Conservation (phyloP, 2,797 vertebrate species). For the Hydrophis major region DNA sequence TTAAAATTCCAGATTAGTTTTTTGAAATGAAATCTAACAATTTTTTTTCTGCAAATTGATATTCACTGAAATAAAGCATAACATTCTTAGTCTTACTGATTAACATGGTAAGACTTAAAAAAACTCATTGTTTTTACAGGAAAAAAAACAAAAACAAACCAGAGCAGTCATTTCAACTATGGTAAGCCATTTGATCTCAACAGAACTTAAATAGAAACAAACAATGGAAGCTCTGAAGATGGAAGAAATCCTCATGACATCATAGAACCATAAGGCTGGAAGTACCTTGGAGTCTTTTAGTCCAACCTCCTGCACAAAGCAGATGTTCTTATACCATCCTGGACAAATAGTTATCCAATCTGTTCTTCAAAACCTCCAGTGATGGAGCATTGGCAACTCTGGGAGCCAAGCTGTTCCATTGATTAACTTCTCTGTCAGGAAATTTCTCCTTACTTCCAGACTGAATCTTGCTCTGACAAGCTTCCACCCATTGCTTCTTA, state of each 20-base stretch:
- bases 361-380: too few relatives aligned
- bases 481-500: too few relatives aligned
- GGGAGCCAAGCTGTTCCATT: too few relatives aligned
- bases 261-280: not conserved
- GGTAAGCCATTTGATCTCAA: not conserved
- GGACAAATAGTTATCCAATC: too few relatives aligned
- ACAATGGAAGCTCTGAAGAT: not conserved
- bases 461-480: too few relatives aligned
- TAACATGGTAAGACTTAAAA: constrained; percentile 1
- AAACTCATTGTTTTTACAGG: not conserved
- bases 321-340: too few relatives aligned
- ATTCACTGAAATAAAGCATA: not conserved
- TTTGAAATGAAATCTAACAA: not conserved
- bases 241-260: not conserved
- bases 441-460: too few relatives aligned
- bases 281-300: not conserved
- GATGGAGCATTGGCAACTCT: too few relatives aligned
- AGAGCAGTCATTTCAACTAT: not conserved
- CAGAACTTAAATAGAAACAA: not conserved
- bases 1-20: not conserved
- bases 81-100: not conserved
- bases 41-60: not conserved
- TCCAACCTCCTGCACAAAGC: too few relatives aligned
- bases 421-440: too few relatives aligned
- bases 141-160: not conserved